Base-by-base conservation (phyloP, 1,140 invertebrate genomes). In the Asobara japonica region DNA sequence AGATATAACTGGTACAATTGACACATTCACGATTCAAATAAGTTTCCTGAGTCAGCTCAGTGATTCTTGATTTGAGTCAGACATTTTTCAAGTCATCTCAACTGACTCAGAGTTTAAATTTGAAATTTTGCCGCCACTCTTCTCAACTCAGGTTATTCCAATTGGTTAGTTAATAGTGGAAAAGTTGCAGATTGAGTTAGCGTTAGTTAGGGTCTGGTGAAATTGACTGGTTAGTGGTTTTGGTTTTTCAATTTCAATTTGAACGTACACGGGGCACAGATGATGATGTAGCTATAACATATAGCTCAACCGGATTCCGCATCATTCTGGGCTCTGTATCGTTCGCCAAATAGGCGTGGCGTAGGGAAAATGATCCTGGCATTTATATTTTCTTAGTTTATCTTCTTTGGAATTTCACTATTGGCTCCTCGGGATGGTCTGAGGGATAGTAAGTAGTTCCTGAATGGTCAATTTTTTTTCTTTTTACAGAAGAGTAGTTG, bases 341-440 rank as follows among this genome's bases (percentile, higher is more conserved):
- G 31, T 41, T 51, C 69, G 29, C 72, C 33, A 73, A 36, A 65
- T 73, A 73, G 13, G 65, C 66, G 60, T 69, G 72, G 20, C 66
- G 66, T 13, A 69, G 13, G n/a, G 61, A 48, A 73, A 65, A 73
- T 25, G 72, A 61, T 38, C 68, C 38, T 73, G 72, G 72, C 72
- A 73, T 73, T 73, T 69, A 41, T 56, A 56, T 18, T 65, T 30
- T 48, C 25, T 56, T 48, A n/a, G 3, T 65, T 71, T 51, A 31
- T 22, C 20, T 27, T 36, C 16, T 61, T 62, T 1, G 41, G 13
- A 18, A 11, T 11, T 45, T 2, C 18, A 5, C 31, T 33, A 6
- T 33, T 33, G 31, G n/a, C n/a, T n/a, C n/a, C n/a, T n/a, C n/a
- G n/a, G n/a, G n/a, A n/a, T n/a, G n/a, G n/a, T n/a, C n/a, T n/a